Conservation (phyloP, 2,797 vertebrate genomes). For the Oreortyx pictus region DNA sequence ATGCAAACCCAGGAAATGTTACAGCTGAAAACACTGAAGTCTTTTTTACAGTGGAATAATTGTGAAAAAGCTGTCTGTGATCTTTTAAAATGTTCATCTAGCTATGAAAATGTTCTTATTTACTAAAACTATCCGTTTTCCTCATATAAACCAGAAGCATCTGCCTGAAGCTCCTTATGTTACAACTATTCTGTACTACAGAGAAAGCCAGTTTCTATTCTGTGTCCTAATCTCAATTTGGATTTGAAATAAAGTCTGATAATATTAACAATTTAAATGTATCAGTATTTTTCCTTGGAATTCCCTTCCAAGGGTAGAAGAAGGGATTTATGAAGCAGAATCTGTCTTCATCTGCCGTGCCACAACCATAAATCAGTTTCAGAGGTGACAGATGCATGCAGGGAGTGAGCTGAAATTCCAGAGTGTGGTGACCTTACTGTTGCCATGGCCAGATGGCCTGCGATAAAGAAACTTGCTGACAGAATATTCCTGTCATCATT, state of each 20-base stretch:
- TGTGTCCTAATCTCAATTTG: not conserved
- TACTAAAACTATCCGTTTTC: not conserved
- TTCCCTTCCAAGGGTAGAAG: not conserved
- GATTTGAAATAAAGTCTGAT: constrained; percentile 44
- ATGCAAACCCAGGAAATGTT: not conserved
- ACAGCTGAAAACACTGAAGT: not conserved
- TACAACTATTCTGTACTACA: not conserved
- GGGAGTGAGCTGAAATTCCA: rapidly evolving
- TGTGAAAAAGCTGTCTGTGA: not conserved
- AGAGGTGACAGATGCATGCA: not conserved
- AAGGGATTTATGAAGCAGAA: not conserved
- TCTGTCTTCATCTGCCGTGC: not conserved
- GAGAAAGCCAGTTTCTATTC: not conserved
- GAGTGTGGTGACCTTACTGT: not conserved
- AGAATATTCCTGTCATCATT: not conserved
- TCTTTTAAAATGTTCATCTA: not conserved
- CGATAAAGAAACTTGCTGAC: not conserved
- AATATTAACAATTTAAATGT: not conserved
- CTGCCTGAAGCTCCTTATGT: not conserved
- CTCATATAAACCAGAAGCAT: not conserved
- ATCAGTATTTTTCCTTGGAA: not conserved
- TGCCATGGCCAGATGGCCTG: not conserved
- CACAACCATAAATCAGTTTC: not conserved
- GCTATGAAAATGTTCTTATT: not conserved
- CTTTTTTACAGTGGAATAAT: not conserved